Evolutionary conservation across 2,113 vertebrate species (phyloP), one percentile per base, ranked within the genome.

Genomic region (Dasypus novemcinctus): DNA sequence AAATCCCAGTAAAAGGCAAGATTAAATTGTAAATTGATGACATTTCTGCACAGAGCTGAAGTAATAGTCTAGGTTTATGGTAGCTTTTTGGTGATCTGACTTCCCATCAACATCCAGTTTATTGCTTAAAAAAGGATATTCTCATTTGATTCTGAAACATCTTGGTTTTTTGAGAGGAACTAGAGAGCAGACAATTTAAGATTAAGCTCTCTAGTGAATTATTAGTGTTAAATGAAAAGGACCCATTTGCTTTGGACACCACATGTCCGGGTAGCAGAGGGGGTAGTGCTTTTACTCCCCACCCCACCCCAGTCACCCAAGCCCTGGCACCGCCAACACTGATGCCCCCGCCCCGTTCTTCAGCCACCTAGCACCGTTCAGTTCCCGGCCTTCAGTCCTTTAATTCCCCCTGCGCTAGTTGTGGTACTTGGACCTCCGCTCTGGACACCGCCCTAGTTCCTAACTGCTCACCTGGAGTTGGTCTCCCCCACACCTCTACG

Each of bases 381-480:
- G 10, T 49, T 64, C 9, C 29, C 6, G 25, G 54, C 23, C 6
- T 52, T 71, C 14, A 6, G 5, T 41, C 33, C 7, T 64, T 76
- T 17, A 31, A 6, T 91, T 27, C 43, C 75, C 36, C 12, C 76
- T 13, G 5, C 29, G 52, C 18, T 31, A 1, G 31, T 33, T 59
- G 87, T 13, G 36, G 69, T 38, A 3, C 69, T 71, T 33, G 36
- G 23, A 13, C 71, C 63, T 31, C 41, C 54, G 23, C 38, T 43
- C 49, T 15, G 27, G 71, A 71, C 36, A 7, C 5, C 13, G 25
- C 11, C 1, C 21, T 29, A 9, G 27, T 49, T 74, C 33, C 41
- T 31, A 2, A 46, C 11, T 23, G 4, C 15, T 21, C 54, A 64
- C 17, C 59, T 15, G 1, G 68, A 8, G 4, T 49, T 1, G 4